These are phyloP conservation scores for Morpho achilles DNA, from an alignment of 2,888 invertebrate genomes.

Conservation along the genomic window DNA sequence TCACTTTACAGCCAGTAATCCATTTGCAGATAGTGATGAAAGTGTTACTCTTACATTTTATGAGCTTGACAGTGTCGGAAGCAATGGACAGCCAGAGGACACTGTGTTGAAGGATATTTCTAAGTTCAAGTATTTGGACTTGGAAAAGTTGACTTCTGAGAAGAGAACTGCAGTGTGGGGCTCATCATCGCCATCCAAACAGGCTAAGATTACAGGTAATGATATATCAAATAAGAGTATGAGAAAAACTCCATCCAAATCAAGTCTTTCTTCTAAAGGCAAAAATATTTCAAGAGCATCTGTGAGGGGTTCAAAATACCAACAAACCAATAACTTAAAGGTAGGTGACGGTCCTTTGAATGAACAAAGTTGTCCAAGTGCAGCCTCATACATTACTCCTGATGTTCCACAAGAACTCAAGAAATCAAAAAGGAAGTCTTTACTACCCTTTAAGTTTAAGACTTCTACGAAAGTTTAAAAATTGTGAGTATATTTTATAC, in stretches of 20 bases:
- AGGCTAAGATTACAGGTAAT: constrained; percentile 50
- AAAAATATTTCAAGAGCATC: not conserved
- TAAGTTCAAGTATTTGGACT: constrained; percentile 69
- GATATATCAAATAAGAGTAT: constrained; percentile 57
- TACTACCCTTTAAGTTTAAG: constrained; percentile 69
- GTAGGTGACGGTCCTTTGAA: constrained; percentile 38
- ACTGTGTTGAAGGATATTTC: constrained; percentile 49
- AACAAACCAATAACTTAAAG: constrained; percentile 55
- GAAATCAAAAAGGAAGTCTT: constrained; percentile 61
- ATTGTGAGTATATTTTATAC: not conserved
- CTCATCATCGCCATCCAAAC: constrained; percentile 67
- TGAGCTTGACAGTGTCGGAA: constrained; percentile 50
- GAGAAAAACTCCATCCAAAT: constrained; percentile 64
- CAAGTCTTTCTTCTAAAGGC: constrained; percentile 54
- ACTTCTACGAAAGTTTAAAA: constrained; percentile 54
- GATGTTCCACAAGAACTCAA: constrained; percentile 50
- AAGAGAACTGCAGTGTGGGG: constrained; percentile 56
- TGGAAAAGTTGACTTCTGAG: constrained; percentile 55
- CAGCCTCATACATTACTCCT: constrained; percentile 46
- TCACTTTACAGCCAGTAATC: constrained; percentile 66
- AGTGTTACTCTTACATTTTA: constrained; percentile 72
- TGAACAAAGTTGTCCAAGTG: constrained; percentile 44
- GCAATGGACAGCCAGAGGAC: constrained; percentile 42
- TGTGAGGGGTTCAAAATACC: constrained; percentile 36
- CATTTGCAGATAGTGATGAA: constrained; percentile 71